Evolutionary conservation across 2,113 vertebrate species (phyloP), one percentile per base, ranked within the genome.

Genomic region (Megaceryle torquata): DNA sequence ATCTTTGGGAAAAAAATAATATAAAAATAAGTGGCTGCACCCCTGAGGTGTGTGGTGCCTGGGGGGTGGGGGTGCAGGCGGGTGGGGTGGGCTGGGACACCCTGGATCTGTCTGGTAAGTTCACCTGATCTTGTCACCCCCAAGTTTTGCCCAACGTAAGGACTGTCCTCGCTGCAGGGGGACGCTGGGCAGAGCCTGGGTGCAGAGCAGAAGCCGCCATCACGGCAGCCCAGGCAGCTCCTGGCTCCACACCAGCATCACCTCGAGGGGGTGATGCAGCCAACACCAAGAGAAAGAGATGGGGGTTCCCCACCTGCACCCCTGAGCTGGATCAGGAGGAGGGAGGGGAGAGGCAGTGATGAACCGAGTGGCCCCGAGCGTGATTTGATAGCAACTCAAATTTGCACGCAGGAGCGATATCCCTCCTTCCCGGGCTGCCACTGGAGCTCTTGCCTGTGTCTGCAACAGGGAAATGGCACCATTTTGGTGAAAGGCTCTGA

Each of bases 271-370:
- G 29, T 53, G 28, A 54, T 11, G 2, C 1, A 4, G 70, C 46
- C 43, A 5, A 1, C 3, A 8, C 9, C 0, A 7, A 28, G 43
- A 2, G 24, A 4, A 31, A 6, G 78, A 2, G 5, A 3, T 15
- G 65, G 21, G 69, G 31, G 51, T 1, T 28, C 51, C 64, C 8
- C 39, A 21, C 5, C 50, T 1, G 2, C 54, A 37, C 7, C 74
- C 61, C 50, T 3, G 51, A 19, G 48, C 71, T 33, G 92, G 44
- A 8, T 4, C 35, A 4, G 74, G 5, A 22, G 14, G 64, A 48
- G 53, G 12, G 29, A 41, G 7, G 11, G 29, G 61, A 37, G 75
- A 78, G 57, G 57, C 46, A 28, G 33, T 0, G 1, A 18, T 17
- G 75, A 50, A 11, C 22, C 18, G 28, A 74, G 53, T 15, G 0